These are phyloP conservation scores for Phocoena phocoena DNA, from an alignment of 2,113 vertebrate genomes.

Conservation along the genomic window DNA sequence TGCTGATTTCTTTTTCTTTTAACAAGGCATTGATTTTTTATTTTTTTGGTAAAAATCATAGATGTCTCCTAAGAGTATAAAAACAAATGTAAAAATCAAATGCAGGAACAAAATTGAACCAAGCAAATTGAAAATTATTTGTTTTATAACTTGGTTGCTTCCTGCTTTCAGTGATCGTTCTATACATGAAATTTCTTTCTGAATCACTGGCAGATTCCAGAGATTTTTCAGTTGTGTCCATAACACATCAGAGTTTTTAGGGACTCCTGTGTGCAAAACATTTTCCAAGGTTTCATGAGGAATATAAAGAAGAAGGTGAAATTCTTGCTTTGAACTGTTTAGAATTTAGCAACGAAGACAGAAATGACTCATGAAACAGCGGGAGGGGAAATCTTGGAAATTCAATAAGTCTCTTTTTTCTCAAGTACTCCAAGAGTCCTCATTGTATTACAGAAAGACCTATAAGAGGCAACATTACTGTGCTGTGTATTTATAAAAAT, in stretches of 20 bases:
- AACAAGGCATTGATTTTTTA: too few relatives aligned
- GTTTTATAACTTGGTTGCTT: not conserved
- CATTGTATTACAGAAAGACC: not conserved
- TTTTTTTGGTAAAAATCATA: too few relatives aligned
- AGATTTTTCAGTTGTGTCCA: not conserved
- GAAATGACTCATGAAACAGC: conserved; percentile 2
- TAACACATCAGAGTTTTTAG: not conserved
- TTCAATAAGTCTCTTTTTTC: conserved; percentile 23
- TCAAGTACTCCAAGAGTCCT: not conserved
- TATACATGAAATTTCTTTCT: not conserved
- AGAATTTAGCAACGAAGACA: conserved; percentile 35
- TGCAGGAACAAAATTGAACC: too few relatives aligned
- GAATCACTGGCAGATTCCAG: not conserved
- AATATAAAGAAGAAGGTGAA: not conserved
- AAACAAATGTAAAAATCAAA: too few relatives aligned
- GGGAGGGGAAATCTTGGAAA: not conserved
- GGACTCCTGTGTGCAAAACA: not conserved
- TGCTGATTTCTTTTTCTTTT: not conserved
- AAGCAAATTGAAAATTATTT: too few relatives aligned
- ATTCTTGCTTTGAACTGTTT: not conserved
- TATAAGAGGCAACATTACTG: not conserved
- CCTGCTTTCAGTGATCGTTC: not conserved
- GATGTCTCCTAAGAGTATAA: too few relatives aligned
- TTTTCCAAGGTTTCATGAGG: not conserved
- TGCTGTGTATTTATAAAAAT: conserved; percentile 28